Conservation (phyloP, 2,113 vertebrate genomes). For the Tetrax tetrax region DNA sequence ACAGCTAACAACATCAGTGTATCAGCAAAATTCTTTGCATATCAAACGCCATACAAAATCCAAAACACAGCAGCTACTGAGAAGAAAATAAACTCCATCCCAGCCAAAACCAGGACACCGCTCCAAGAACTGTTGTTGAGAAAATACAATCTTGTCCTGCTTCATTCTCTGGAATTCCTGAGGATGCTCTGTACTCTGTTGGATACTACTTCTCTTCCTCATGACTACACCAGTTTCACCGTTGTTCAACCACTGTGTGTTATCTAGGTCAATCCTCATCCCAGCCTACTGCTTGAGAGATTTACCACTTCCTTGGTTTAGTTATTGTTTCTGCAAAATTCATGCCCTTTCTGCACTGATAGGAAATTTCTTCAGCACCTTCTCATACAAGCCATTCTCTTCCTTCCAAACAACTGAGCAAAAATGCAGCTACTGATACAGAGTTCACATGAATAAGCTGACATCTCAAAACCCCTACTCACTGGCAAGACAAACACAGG, state of each 20-base stretch:
- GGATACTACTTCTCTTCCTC: background rate
- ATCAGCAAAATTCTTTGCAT: no score
- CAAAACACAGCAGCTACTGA: no score
- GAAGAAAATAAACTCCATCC: no score
- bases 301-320: background rate
- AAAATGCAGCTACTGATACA: background rate
- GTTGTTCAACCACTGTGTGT: background rate
- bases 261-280: background rate
- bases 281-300: background rate
- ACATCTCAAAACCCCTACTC: background rate
- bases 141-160: background rate
- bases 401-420: background rate
- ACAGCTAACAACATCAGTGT: no score
- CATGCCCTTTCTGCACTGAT: background rate
- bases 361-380: background rate
- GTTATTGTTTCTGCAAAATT: background rate
- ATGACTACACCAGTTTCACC: background rate
- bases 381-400: background rate
- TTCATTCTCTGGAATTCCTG: background rate
- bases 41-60: no score
- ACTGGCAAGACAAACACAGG: conserved; percentile 11
- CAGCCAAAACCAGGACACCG: no score
- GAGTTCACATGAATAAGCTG: background rate
- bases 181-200: background rate
- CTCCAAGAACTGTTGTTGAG: background rate